phyloP scores from a whole-genome alignment of 2,888 invertebrate genomes.

The Amphiduros pacificus region DNA sequence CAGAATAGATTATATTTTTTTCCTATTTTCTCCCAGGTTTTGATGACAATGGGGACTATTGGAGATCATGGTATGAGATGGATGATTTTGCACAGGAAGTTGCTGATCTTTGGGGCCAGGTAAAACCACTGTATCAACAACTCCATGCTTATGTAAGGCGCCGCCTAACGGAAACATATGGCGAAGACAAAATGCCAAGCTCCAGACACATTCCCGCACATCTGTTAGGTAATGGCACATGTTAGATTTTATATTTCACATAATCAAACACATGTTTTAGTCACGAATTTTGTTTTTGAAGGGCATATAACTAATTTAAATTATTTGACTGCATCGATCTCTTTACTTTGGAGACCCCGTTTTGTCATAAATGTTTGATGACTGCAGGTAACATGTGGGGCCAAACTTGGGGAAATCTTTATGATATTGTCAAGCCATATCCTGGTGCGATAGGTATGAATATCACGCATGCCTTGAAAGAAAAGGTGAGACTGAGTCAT shows the following conservation, averaged over 20 bases:
- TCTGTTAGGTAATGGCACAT: conserved; percentile 54
- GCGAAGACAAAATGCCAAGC: conserved; percentile 24
- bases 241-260: background rate
- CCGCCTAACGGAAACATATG: conserved; percentile 40
- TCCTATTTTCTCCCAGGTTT: conserved; percentile 66
- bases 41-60: conserved; percentile 82
- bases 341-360: too few relatives aligned
- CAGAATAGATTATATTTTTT: too few relatives aligned
- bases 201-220: conserved; percentile 85
- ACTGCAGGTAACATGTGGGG: conserved; percentile 55
- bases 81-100: conserved; percentile 64
- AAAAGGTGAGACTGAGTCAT: conserved; percentile 43
- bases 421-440: conserved; percentile 63
- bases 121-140: conserved; percentile 53
- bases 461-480: conserved; percentile 74
- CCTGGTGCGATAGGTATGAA: conserved; percentile 73
- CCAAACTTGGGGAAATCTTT: conserved; percentile 51
- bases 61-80: conserved; percentile 85
- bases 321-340: background rate
- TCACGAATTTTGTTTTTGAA: background rate
- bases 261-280: background rate
- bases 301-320: too few relatives aligned
- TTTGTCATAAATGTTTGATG: too few relatives aligned
- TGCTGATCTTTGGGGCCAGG: conserved; percentile 42
- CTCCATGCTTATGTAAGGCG: conserved; percentile 56